These are phyloP conservation scores for Calephelis perditalis DNA, from an alignment of 2,888 invertebrate species.

Conservation along the genomic window DNA sequence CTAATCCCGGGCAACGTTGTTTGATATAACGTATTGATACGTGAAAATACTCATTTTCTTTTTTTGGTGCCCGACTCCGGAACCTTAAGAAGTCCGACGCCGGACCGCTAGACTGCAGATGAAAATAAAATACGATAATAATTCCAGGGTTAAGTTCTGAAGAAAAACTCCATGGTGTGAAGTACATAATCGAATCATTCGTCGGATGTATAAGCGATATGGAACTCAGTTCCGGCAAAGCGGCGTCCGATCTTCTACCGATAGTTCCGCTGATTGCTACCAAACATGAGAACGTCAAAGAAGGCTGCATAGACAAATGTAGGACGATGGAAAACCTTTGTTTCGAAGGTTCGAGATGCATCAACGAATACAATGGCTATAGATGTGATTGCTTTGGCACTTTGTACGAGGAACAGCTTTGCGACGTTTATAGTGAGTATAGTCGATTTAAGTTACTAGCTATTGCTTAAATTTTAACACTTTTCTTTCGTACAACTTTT, in stretches of 20 bases:
- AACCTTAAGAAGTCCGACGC: too few relatives aligned
- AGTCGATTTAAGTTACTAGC: neutral
- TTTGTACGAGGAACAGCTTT: constrained; percentile 93
- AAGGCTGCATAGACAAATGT: constrained; percentile 92
- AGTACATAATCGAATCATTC: constrained; percentile 95
- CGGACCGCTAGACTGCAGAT: too few relatives aligned
- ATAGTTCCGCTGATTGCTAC: constrained; percentile 91
- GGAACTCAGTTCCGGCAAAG: constrained; percentile 90
- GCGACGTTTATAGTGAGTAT: constrained; percentile 92
- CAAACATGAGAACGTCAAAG: constrained; percentile 92
- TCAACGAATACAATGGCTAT: constrained; percentile 93
- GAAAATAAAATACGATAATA: neutral
- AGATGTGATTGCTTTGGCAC: constrained; percentile 97
- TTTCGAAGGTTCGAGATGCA: constrained; percentile 91
- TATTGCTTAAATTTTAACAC: too few relatives aligned
- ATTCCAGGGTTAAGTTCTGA: constrained; percentile 88
- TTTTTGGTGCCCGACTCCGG: too few relatives aligned
- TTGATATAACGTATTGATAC: too few relatives aligned
- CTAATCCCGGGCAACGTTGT: too few relatives aligned
- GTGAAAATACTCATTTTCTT: too few relatives aligned
- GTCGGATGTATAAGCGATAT: constrained; percentile 94
- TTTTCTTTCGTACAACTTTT: too few relatives aligned
- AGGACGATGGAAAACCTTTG: constrained; percentile 89
- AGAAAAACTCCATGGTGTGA: constrained; percentile 92
- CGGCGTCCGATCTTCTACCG: constrained; percentile 88